Base-by-base conservation (phyloP, 2,113 vertebrate species). In the Microcebus lehilahytsara region DNA sequence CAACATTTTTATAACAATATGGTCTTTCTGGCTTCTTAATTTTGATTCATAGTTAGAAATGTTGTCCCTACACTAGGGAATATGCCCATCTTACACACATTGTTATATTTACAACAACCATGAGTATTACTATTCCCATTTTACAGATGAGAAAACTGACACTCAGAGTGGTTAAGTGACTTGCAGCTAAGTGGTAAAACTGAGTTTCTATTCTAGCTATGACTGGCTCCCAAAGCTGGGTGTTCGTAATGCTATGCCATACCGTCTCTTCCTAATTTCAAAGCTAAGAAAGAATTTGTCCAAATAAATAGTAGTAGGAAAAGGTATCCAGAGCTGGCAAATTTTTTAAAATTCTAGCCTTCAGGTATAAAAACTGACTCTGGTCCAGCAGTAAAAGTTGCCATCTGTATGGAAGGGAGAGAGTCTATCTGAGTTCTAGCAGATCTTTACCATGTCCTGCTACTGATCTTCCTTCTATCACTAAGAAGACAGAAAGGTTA, bases 81-180 rank as follows among this genome's bases (percentile, higher is more conserved):
- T 64, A 27, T 30, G 25, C 62, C 10, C 27, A 42, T 8, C 81
- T 88, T 64, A 78, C 9, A 72, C 3, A 27, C 27, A 49, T 17
- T 27, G 83, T 13, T 95, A 27, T 34, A 75, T 84, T 74, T 71
- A 84, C 9, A 62, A 58, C 37, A 40, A 66, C 17, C 56, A 66
- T 19, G 27, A 89, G 13, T 85, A 49, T 67, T 40, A 51, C 51
- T 30, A 62, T 32, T 91, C 16, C 25, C 53, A 53, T 56, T 90
- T 87, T 78, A 91, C 60, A 91, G 69, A 87, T 86, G n/a, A 88
- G 56, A n/a, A 96, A 67, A 90, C 49, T 66, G 51, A 89, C 34
- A 66, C 23, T 78, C n/a, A 74, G 78, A 79, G 49, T 17, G 56
- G 8, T 74, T 83, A 88, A 75, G 56, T n/a, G 53, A 72, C 17